Evolutionary conservation across 92 coral and sea anemone genomes (phyloP).

Genomic region (Phenganax marumi): DNA sequence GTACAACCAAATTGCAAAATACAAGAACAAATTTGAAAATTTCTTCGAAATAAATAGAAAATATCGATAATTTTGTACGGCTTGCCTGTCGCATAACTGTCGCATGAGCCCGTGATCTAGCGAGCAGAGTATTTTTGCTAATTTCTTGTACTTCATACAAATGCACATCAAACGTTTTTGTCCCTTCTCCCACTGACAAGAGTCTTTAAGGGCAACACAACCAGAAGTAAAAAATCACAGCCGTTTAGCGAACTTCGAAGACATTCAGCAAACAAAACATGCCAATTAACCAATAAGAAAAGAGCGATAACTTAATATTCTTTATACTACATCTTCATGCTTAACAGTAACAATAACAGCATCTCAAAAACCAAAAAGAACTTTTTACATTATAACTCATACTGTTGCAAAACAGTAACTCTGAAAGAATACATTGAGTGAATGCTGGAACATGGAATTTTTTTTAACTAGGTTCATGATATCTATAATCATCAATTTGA

Average conservation of each 20-base stretch:
- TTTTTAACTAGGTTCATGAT: not conserved
- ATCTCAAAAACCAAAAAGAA: not conserved
- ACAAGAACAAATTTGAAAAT: not conserved
- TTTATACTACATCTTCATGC: not conserved
- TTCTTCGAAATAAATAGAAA: not conserved
- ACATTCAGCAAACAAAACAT: too few relatives aligned
- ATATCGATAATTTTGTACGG: not conserved
- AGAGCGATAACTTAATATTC: not conserved
- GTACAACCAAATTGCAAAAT: not conserved
- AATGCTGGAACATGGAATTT: not conserved
- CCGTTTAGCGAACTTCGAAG: too few relatives aligned
- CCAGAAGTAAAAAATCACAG: too few relatives aligned
- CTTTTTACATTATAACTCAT: not conserved
- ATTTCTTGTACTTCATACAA: not conserved
- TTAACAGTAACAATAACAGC: not conserved
- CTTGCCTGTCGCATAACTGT: conserved; percentile 43
- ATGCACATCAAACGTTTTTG: not conserved
- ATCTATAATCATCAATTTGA: not conserved
- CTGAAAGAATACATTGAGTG: not conserved
- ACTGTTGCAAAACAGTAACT: not conserved
- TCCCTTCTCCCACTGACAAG: not conserved
- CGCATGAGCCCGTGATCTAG: conserved; percentile 42
- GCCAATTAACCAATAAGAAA: not conserved
- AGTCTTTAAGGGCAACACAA: too few relatives aligned
- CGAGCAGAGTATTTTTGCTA: not conserved